A percentile compares a stretch with the other conserved stretches of the same genome.
Conservation (phyloP, 2,113 vertebrate species). For the Formicarius rufipectus region DNA sequence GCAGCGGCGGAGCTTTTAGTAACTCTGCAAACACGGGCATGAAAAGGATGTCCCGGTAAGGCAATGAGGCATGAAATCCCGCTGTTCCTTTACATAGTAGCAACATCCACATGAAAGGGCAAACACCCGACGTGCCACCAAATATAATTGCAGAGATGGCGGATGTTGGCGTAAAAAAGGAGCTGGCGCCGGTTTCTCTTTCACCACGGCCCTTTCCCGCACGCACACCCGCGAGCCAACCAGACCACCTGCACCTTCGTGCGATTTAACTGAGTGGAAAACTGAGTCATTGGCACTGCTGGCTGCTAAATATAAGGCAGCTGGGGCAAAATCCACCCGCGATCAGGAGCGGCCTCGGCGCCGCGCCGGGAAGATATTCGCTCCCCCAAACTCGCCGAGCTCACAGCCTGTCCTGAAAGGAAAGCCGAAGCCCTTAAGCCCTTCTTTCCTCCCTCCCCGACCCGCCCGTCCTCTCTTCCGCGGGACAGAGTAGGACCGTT, state of each 20-base stretch:
- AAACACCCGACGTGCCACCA: background rate
- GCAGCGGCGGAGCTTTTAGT: background rate
- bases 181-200: background rate
- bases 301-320: background rate
- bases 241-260: background rate
- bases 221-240: background rate
- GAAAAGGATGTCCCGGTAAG: constrained; percentile 44
- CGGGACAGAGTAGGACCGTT: background rate
- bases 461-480: background rate
- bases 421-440: background rate
- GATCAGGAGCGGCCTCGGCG: background rate
- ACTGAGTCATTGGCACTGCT: background rate
- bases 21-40: constrained; percentile 14
- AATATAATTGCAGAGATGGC: background rate
- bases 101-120: constrained; percentile 13
- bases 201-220: background rate
- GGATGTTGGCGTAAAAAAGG: background rate
- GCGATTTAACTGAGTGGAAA: background rate
- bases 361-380: background rate
- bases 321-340: background rate
- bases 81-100: background rate
- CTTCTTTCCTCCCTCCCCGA: background rate
- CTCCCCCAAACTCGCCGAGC: background rate
- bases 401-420: background rate
- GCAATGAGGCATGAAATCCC: constrained; percentile 61